These are phyloP conservation scores for Polypedilum vanderplanki DNA, from an alignment of 1,140 invertebrate species.

Conservation along the genomic window DNA sequence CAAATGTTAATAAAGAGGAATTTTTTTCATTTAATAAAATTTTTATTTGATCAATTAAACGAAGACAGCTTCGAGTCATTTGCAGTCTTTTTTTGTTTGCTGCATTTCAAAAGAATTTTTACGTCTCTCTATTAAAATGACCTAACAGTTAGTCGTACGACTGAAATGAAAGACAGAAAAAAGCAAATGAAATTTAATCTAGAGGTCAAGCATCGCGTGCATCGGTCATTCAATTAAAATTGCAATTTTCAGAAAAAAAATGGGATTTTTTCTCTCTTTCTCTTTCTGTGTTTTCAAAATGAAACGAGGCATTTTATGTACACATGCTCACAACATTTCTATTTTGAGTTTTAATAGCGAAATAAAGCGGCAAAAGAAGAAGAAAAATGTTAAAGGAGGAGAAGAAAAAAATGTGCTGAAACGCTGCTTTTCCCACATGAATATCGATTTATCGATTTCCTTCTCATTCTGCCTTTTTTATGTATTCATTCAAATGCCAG, in stretches of 20 bases:
- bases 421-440: constrained; percentile 16
- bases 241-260: background rate
- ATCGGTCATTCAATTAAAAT: constrained; percentile 13
- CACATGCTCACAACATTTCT: constrained; percentile 5
- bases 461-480: background rate
- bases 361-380: background rate
- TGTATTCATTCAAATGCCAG: constrained; percentile 12
- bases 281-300: background rate
- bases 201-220: constrained; percentile 15
- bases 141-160: no score
- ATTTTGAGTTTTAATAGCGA: background rate
- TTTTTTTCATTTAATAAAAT: no score
- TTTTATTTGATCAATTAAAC: no score
- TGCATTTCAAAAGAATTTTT: no score
- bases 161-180: no score
- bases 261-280: background rate
- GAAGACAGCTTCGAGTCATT: no score
- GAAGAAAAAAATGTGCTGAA: constrained; percentile 5
- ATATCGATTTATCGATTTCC: constrained; percentile 11
- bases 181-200: background rate
- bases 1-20: no score
- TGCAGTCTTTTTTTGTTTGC: no score
- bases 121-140: no score
- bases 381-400: background rate
- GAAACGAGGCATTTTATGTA: constrained; percentile 17